Percentiles rank a stretch among this genome's conserved stretches.
Conservation (phyloP, 2,797 vertebrate species). For the Fratercula arctica region DNA sequence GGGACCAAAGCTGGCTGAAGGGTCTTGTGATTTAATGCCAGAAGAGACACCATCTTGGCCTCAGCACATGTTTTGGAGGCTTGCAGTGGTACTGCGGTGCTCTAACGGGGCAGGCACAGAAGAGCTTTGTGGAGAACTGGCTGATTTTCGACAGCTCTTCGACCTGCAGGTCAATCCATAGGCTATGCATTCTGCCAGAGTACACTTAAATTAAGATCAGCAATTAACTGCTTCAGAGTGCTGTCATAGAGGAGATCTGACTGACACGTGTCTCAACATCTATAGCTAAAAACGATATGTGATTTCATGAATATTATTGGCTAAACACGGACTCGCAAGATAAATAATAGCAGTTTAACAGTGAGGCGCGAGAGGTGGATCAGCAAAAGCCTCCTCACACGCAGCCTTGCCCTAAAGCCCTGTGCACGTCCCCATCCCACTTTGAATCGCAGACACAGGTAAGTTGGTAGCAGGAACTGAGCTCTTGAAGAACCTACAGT, state of each 20-base stretch:
- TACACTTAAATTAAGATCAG: background rate
- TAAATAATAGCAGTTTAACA: background rate
- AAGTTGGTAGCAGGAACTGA: background rate
- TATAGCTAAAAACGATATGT: background rate
- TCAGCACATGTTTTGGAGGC: fast-evolving
- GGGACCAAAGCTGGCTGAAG: background rate
- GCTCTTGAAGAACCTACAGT: background rate
- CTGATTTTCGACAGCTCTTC: background rate
- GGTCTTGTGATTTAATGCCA: background rate
- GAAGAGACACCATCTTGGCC: background rate
- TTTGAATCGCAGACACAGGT: background rate
- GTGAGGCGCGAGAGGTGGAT: fast-evolving
- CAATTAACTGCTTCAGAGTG: background rate
- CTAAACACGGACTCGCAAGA: background rate
- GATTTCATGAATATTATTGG: background rate
- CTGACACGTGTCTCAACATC: background rate
- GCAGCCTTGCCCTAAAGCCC: background rate
- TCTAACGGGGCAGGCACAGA: background rate
- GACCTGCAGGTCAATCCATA: background rate
- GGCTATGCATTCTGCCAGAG: background rate
- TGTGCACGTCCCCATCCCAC: fast-evolving
- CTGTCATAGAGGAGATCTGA: background rate
- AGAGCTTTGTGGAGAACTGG: background rate
- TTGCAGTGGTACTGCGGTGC: background rate
- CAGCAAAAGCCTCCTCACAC: background rate